Percentiles rank a stretch among this genome's conserved stretches.
These are phyloP conservation scores for Capreolus pygargus DNA, from an alignment of 2,113 vertebrate species.

Conservation along the genomic window DNA sequence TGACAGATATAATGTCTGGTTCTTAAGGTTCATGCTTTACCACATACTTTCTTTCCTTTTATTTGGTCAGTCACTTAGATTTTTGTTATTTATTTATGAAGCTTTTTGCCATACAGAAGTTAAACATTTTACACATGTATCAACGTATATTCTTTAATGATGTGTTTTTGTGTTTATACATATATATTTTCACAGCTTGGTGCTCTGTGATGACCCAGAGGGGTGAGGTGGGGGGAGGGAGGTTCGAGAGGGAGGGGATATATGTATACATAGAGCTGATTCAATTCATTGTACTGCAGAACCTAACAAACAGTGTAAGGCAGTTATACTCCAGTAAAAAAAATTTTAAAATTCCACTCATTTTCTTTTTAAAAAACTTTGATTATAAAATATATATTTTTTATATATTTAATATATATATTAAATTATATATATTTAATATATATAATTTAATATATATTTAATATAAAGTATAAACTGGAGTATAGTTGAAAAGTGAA, in stretches of 20 bases:
- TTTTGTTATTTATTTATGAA: not conserved
- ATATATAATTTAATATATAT: too few relatives aligned
- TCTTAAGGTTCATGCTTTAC: not conserved
- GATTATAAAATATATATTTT: too few relatives aligned
- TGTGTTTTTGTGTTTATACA: not conserved
- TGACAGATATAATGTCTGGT: not conserved
- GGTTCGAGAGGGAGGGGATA: rapidly evolving
- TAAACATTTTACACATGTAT: not conserved
- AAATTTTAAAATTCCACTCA: not conserved
- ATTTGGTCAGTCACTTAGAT: not conserved
- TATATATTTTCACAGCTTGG: not conserved
- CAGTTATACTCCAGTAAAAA: not conserved
- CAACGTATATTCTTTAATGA: not conserved
- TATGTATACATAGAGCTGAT: not conserved
- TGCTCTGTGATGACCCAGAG: not conserved
- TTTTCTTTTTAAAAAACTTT: not conserved
- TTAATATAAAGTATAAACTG: too few relatives aligned
- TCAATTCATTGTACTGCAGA: not conserved
- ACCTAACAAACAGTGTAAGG: not conserved
- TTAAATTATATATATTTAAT: too few relatives aligned
- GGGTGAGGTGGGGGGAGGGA: not conserved
- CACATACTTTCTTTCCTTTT: not conserved
- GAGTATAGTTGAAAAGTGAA: not conserved
- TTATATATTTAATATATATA: too few relatives aligned
- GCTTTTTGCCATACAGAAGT: not conserved